Base-by-base conservation (phyloP, 2,113 vertebrate genomes). In the Herpetotheres cachinnans region DNA sequence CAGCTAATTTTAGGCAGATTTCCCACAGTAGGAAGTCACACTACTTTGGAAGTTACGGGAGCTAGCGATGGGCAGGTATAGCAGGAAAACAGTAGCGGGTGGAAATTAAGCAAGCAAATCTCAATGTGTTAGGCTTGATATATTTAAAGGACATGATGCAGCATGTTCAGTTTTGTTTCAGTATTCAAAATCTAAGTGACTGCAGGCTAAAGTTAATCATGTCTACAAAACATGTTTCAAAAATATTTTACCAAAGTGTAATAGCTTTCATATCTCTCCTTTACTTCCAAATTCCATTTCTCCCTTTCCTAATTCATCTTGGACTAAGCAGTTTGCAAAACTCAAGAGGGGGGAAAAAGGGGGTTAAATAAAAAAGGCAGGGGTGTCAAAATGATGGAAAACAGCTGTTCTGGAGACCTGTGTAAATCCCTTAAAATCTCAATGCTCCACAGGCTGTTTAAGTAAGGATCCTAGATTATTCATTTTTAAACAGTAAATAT, bases 401-500 rank as follows among this genome's bases (percentile, higher is more conserved):
- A 77, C 11, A 86, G 22, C n/a, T 66, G 12, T 82, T 83, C 59
- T n/a, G 50, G 42, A 91, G 22, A 58, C 11, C 25, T 44, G 25
- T 49, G 58, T 76, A 90, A 89, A 89, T 77, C 19, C 69, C 46
- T 67, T 58, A 84, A 82, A 94, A 82, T 66, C 72, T 92, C 74
- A 90, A 94, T 66, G 47, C 38, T 89, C 59, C 40, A 59, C 61
- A 91, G 89, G 38, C 44, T 50, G 21, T 76, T 82, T 82, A 95
- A 66, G 71, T 46, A 81, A 88, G 82, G 30, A 70, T 74, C 36
- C 50, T 63, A 46, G 81, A 84, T 94, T 89, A 94, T 82, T 91
- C 80, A 55, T 54, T 93, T 94, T 82, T 82, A 86, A 93, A 86
- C 55, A 86, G 55, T 61, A 91, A 95, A 81, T 86, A 95, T 36